These are phyloP conservation scores for Clavelina lepadiformis DNA, from an alignment of 23 tunicate species.

Conservation along the genomic window DNA sequence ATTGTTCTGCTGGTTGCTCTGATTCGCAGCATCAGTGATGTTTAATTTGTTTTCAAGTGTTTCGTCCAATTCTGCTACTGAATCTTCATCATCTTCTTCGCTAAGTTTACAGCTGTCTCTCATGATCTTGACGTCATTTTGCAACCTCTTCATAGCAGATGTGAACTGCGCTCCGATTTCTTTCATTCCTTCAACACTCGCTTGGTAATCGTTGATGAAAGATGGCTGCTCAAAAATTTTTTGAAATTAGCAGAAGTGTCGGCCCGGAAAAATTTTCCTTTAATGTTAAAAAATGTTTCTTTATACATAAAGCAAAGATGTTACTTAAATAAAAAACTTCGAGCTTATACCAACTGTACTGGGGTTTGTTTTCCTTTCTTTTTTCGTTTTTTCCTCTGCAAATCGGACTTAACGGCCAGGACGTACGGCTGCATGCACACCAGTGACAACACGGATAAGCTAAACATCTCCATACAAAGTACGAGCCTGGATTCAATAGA, in stretches of 20 bases:
- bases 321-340: neutral
- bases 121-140: no score
- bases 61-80: neutral
- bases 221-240: neutral
- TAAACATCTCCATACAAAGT: constrained; percentile 57
- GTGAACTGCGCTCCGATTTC: constrained; percentile 14
- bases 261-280: neutral
- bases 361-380: constrained; percentile 43
- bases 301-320: neutral
- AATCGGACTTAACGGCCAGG: constrained; percentile 19
- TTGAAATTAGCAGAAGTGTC: neutral
- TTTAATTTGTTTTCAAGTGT: neutral
- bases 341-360: constrained; percentile 22
- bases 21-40: no score
- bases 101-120: no score
- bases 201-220: constrained; percentile 11
- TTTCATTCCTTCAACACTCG: neutral
- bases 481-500: constrained; percentile 48
- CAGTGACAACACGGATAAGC: constrained; percentile 45
- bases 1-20: no score
- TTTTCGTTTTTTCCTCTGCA: constrained; percentile 32
- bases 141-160: constrained; percentile 1
- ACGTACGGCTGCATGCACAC: constrained; percentile 14
- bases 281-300: neutral
- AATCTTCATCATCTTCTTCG: no score